A percentile compares a stretch with the other conserved stretches of the same genome.
phyloP scores from a whole-genome alignment of 1,140 invertebrate species.

The Drosophila orena region DNA sequence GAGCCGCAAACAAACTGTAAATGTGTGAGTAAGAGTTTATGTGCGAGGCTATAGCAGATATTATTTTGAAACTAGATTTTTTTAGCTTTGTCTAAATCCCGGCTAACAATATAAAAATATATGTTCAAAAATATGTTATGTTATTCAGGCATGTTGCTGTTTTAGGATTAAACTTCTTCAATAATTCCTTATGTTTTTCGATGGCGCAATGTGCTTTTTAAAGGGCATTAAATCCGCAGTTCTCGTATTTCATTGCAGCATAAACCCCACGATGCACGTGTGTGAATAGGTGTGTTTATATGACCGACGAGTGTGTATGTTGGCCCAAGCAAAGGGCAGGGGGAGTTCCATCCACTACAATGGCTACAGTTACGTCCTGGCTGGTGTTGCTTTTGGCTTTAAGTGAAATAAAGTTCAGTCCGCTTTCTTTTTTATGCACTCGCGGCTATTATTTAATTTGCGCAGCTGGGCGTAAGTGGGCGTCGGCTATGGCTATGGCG shows the following conservation, averaged over 20 bases:
- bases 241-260: not conserved
- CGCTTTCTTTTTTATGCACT: conserved; percentile 36
- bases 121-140: too few relatives aligned
- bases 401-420: conserved; percentile 70
- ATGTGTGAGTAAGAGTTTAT: conserved; percentile 12
- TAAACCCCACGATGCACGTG: conserved; percentile 18
- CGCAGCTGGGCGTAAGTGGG: conserved; percentile 55
- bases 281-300: conserved; percentile 30
- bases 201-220: too few relatives aligned
- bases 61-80: too few relatives aligned
- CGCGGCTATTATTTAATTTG: conserved; percentile 76
- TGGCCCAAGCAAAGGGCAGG: conserved; percentile 17
- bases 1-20: conserved; percentile 26
- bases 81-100: too few relatives aligned
- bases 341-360: conserved; percentile 46
- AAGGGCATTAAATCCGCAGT: too few relatives aligned
- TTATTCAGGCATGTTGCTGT: too few relatives aligned
- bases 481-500: conserved; percentile 21
- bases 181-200: too few relatives aligned
- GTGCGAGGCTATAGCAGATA: not conserved
- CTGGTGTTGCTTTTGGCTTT: conserved; percentile 62
- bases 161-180: too few relatives aligned
- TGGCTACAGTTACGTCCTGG: conserved; percentile 61
- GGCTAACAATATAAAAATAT: too few relatives aligned
- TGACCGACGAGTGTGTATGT: conserved; percentile 11